Conservation (phyloP, 2,113 vertebrate species). For the Epinephelus cyanopodus region DNA sequence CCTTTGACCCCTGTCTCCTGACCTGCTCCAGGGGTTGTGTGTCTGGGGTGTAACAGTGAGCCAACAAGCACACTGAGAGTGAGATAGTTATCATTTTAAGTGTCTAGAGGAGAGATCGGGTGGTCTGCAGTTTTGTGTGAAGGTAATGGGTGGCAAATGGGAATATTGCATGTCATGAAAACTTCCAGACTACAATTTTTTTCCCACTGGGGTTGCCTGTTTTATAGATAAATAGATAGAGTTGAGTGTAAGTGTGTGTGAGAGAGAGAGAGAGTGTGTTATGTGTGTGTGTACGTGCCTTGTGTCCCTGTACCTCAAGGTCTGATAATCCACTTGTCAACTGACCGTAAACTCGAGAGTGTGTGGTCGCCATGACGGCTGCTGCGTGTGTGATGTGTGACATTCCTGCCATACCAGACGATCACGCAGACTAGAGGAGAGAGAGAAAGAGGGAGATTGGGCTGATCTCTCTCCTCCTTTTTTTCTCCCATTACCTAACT, state of each 20-base stretch:
- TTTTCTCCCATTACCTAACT: neutral
- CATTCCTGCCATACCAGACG: conserved; percentile 83
- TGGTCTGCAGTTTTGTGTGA: neutral
- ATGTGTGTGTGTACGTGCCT: neutral
- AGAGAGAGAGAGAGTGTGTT: no score
- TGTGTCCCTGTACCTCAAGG: conserved; percentile 52
- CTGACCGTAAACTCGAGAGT: conserved; percentile 69
- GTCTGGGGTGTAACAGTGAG: conserved; percentile 39
- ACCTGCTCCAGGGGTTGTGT: conserved; percentile 27
- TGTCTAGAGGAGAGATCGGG: conserved; percentile 19
- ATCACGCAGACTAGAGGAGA: conserved; percentile 53
- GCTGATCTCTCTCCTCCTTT: no score
- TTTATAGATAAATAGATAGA: neutral
- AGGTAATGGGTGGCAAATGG: neutral
- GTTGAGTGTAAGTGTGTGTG: neutral
- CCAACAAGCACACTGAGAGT: conserved; percentile 29
- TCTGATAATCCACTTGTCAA: conserved; percentile 79
- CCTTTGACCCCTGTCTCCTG: conserved; percentile 62
- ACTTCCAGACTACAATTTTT: neutral
- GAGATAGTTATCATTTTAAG: conserved; percentile 48
- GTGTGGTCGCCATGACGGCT: conserved; percentile 64
- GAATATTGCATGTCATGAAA: neutral
- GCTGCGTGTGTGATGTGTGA: conserved; percentile 69
- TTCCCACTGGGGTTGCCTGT: neutral
- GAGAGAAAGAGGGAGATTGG: neutral